phyloP scores from a whole-genome alignment of 2,797 vertebrate genomes.

The Gymnopithys bicolor region DNA sequence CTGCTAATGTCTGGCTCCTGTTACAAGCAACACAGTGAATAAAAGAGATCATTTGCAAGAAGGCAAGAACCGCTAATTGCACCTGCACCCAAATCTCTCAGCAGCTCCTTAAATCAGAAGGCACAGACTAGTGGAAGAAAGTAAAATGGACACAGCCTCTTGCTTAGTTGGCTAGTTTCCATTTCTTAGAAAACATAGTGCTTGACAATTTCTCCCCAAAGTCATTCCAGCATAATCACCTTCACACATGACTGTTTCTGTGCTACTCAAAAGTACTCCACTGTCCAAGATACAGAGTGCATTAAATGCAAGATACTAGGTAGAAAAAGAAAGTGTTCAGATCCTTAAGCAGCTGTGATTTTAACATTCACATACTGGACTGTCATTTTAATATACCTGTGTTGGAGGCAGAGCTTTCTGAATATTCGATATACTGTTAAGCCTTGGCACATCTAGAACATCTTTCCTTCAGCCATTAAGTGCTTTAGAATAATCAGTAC shows the following conservation, averaged over 20 bases:
- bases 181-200: neutral
- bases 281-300: neutral
- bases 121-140: neutral
- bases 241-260: neutral
- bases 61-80: neutral
- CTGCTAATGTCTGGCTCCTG: neutral
- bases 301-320: neutral
- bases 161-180: neutral
- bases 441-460: neutral
- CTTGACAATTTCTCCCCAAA: neutral
- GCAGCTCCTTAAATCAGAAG: neutral
- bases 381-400: neutral
- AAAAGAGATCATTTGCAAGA: neutral
- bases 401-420: neutral
- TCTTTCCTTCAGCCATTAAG: neutral
- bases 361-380: neutral
- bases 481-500: neutral
- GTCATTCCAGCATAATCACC: neutral
- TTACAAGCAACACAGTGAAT: neutral
- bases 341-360: constrained; percentile 17
- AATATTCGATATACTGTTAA: neutral
- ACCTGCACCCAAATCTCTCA: neutral
- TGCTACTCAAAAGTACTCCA: neutral
- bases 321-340: neutral
- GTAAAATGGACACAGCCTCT: neutral